Conservation (phyloP, 2,113 vertebrate genomes). For the Amphiprion percula region DNA sequence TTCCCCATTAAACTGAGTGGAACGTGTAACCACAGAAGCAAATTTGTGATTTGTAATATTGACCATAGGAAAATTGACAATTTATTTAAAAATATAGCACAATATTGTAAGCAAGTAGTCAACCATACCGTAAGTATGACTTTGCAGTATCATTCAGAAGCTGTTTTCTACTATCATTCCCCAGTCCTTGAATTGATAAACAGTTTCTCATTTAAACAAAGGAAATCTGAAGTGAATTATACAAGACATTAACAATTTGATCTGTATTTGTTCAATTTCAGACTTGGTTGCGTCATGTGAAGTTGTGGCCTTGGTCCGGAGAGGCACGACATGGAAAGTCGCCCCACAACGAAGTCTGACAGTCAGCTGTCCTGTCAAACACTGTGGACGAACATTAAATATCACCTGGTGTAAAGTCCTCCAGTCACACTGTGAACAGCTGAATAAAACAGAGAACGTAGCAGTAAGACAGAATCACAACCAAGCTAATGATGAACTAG, state of each 20-base stretch:
- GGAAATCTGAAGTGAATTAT: neutral
- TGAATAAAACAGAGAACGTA: neutral
- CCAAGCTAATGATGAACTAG: accelerated
- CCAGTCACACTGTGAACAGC: accelerated
- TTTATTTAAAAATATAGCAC: no score
- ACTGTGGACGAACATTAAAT: constrained; percentile 24
- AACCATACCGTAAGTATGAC: no score
- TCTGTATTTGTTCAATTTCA: constrained; percentile 4
- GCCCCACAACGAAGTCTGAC: constrained; percentile 5
- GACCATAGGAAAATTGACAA: no score
- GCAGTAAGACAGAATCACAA: neutral
- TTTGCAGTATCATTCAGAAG: no score
- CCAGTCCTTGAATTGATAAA: no score
- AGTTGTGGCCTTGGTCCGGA: neutral
- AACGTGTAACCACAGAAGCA: no score
- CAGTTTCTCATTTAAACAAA: no score
- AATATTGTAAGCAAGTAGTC: no score
- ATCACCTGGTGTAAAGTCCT: constrained; percentile 62
- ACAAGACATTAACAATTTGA: neutral
- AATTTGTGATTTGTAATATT: no score
- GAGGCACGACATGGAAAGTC: neutral
- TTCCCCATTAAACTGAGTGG: no score
- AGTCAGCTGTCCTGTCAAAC: constrained; percentile 42
- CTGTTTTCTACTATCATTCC: no score
- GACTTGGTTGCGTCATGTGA: constrained; percentile 29